Conservation (phyloP, 2,888 invertebrate genomes). For the Plagodis pulveraria region DNA sequence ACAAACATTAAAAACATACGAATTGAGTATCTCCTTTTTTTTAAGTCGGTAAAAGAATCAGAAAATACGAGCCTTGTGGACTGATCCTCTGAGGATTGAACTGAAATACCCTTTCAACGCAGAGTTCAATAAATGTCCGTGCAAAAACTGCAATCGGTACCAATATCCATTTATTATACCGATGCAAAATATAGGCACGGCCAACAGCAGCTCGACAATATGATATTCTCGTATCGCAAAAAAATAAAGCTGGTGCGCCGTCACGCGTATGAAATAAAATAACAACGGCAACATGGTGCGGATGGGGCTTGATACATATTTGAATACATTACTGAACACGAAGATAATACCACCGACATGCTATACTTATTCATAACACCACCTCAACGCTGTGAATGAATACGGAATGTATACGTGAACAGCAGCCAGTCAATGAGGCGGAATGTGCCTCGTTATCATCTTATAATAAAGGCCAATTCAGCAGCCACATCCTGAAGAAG, state of each 20-base stretch:
- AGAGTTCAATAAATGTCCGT: no score
- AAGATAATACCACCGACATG: constrained; percentile 76
- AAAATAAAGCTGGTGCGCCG: constrained; percentile 73
- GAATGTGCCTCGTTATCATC: constrained; percentile 29
- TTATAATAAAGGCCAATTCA: constrained; percentile 17
- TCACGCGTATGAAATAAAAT: constrained; percentile 83
- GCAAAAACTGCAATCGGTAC: constrained; percentile 18
- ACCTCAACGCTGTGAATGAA: constrained; percentile 68
- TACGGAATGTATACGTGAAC: constrained; percentile 57
- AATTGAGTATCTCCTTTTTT: no score
- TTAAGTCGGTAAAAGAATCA: no score
- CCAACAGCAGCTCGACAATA: constrained; percentile 52
- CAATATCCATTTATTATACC: constrained; percentile 31
- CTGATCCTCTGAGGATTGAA: no score
- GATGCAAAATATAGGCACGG: constrained; percentile 44
- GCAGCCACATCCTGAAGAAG: constrained; percentile 22
- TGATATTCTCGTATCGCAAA: constrained; percentile 65
- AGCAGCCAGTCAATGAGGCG: constrained; percentile 31
- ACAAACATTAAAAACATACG: no score
- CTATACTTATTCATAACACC: constrained; percentile 80
- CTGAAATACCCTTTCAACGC: no score
- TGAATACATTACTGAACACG: constrained; percentile 83
- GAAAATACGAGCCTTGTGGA: no score
- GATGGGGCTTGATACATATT: constrained; percentile 83
- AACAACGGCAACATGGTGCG: constrained; percentile 78